Percentiles rank a stretch among this genome's conserved stretches.
Evolutionary conservation across 1,140 invertebrate species (phyloP).

Genomic region (Pogonognathellus flavescens): DNA sequence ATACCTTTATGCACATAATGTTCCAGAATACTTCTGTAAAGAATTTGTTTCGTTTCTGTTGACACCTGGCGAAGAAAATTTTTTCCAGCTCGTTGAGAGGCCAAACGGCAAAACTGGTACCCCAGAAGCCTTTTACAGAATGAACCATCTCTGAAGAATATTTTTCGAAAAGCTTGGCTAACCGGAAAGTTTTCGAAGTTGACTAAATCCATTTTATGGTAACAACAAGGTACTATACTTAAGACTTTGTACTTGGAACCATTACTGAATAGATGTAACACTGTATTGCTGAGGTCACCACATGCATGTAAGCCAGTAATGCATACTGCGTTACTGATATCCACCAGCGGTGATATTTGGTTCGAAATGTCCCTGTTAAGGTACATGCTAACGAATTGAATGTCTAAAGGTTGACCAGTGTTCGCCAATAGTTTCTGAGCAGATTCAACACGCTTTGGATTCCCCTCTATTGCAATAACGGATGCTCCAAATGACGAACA

Average conservation of each 20-base stretch:
- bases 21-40: slow-evolving; percentile 76
- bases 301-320: slow-evolving; percentile 85
- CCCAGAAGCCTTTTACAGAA: slow-evolving; percentile 71
- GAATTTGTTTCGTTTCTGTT: slow-evolving; percentile 73
- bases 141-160: neutral
- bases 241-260: slow-evolving; percentile 75
- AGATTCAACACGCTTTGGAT: slow-evolving; percentile 74
- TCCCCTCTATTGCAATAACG: slow-evolving; percentile 82
- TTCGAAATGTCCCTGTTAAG: neutral
- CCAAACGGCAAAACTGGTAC: slow-evolving; percentile 78
- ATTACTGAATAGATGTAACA: slow-evolving; percentile 80
- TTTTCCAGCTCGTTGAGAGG: slow-evolving; percentile 73
- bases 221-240: slow-evolving; percentile 87
- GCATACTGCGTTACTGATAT: slow-evolving; percentile 68
- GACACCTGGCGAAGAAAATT: slow-evolving; percentile 71
- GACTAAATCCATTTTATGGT: slow-evolving; percentile 78
- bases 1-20: slow-evolving; percentile 73
- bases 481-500: slow-evolving; percentile 72
- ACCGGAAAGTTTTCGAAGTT: slow-evolving; percentile 75
- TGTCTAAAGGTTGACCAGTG: neutral
- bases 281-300: slow-evolving; percentile 82
- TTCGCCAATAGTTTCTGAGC: slow-evolving; percentile 69
- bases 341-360: slow-evolving; percentile 3
- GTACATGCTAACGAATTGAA: slow-evolving; percentile 9
- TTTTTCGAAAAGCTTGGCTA: slow-evolving; percentile 69